Base-by-base conservation (phyloP, 2,888 invertebrate genomes). In the Andrena marginata region DNA sequence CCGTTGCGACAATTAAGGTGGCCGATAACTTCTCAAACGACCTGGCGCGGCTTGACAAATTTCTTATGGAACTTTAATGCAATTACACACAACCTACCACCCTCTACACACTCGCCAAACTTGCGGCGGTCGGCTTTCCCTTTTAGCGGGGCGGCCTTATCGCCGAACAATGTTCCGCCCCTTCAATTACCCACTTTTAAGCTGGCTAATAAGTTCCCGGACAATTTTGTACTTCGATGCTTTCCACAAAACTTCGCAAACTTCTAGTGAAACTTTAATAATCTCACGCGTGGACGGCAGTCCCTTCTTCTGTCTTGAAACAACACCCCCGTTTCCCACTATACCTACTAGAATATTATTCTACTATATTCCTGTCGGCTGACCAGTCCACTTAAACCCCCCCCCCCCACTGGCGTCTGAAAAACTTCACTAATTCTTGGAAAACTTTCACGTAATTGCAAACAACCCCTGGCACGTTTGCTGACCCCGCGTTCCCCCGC, bases 31-130 rank as follows among this genome's bases (percentile, higher is more conserved):
- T 62, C 33, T 20, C 20, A 62, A 20, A 62, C 33, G 56, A 56
- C 23, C 33, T 31, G 16, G 33, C n/a, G 26, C 33, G 20, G n/a
- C 62, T 62, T 35, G 33, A 33, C 62, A 35, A 33, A 35, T 35
- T 35, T 62, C 62, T 63, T 42, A 42, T 42, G 42, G 35, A 63
- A 63, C 23, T 63, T 23, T 63, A 42, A 63, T 63, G 20, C 16
- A 63, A 63, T 63, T 63, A 35, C 20, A 42, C 16, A 5, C 42
- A 33, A 16, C 20, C 20, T 33, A 10, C 42, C 23, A 56, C 10
- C 56, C 10, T 13, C 23, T 26, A 20, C 56, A 56, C 56, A 10
- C 3, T 56, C 54, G 23, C 20, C 26, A 42, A 42, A 42, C 42
- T 42, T 42, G 42, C 56, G 10, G 10, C 56, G 23, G 23, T 10